Evolutionary conservation across 1,140 invertebrate species (phyloP), one percentile per base, ranked within the genome.

Genomic region (Drosophila pandora): DNA sequence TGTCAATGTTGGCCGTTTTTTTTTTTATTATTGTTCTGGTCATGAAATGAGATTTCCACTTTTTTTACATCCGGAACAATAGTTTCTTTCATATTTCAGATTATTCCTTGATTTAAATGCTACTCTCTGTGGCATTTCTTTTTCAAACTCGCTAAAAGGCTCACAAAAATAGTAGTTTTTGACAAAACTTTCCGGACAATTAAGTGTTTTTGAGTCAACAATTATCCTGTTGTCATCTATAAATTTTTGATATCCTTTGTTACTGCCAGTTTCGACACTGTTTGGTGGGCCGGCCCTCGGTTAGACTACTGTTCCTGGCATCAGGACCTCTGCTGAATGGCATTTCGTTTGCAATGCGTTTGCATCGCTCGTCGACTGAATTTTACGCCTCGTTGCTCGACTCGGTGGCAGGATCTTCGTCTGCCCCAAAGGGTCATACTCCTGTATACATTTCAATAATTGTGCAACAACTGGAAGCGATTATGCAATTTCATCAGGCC

Each of bases 401-500:
- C 30, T 28, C n/a, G 34, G 56, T 34, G 12, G 10, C 41, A 43
- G 41, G 41, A 43, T 43, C 41, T 28, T 7, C 32, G 10, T 34
- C 43, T 17, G 17, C 41, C 43, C 21, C 43, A 49, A 69, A 57
- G 67, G 63, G 63, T 32, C 54, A 61, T 53, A 23, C 43, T 22
- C 43, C 54, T 41, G 72, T 71, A 83, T 83, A 76, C 79, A 88
- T 89, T 88, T 88, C 84, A 88, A 88, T 88, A 88, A 88, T 88
- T 88, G 83, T 88, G 83, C 83, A 88, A 83, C 83, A 88, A 88
- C 83, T 88, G 83, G 83, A 88, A 88, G 72, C 79, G 84, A 88
- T 88, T 88, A 88, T 88, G 84, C 83, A 88, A 88, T 88, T 88
- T 79, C 83, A 88, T 79, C 83, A 88, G 79, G 73, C 84, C 79